Conservation (phyloP, 1,140 invertebrate genomes). For the Teleopsis dalmanni region DNA sequence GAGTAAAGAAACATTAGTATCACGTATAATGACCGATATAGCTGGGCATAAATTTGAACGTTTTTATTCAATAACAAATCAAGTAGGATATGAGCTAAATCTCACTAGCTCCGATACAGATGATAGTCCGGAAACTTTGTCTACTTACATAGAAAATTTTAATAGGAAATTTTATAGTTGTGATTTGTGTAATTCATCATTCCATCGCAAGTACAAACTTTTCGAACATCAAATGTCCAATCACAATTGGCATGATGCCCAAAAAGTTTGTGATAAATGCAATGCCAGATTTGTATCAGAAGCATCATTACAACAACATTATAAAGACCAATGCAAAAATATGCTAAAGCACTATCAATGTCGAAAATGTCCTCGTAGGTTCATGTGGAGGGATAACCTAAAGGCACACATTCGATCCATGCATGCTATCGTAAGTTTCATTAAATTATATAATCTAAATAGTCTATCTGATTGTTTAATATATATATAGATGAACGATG, state of each 20-base stretch:
- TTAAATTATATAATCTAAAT: too few relatives aligned
- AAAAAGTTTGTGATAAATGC: constrained; percentile 20
- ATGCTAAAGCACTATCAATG: constrained; percentile 25
- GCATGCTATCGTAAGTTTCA: too few relatives aligned
- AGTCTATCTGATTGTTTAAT: too few relatives aligned
- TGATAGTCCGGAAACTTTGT: constrained; percentile 16
- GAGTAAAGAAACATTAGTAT: constrained; percentile 13
- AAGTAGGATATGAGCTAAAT: constrained; percentile 27
- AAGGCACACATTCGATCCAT: constrained; percentile 17
- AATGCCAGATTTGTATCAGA: constrained; percentile 25
- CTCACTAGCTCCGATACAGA: constrained; percentile 37
- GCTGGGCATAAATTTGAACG: constrained; percentile 18
- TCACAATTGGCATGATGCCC: constrained; percentile 22
- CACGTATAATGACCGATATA: constrained; percentile 24
- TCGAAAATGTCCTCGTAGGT: constrained; percentile 30
- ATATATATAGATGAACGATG: too few relatives aligned
- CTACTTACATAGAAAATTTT: background rate
- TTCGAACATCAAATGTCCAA: constrained; percentile 28
- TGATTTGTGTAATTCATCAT: constrained; percentile 41
- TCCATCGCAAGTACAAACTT: constrained; percentile 35
- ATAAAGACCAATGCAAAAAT: constrained; percentile 25
- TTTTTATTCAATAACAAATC: constrained; percentile 35
- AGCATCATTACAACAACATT: constrained; percentile 27
- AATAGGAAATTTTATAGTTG: constrained; percentile 26
- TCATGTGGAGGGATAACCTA: constrained; percentile 36